Percentiles rank a stretch among this genome's conserved stretches.
These are phyloP conservation scores for Synanthedon myopaeformis DNA, from an alignment of 2,888 invertebrate genomes.

Conservation along the genomic window DNA sequence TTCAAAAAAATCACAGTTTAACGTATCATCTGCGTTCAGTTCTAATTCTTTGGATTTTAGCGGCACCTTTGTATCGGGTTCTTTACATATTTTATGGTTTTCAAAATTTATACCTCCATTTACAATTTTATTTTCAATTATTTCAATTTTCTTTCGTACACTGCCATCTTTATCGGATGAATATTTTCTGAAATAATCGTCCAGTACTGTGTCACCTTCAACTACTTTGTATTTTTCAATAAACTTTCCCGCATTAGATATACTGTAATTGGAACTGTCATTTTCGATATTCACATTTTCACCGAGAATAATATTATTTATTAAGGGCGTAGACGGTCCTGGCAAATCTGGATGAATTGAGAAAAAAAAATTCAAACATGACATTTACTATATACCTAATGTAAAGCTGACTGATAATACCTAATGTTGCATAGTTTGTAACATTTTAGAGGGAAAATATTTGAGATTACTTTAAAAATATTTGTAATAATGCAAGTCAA, in stretches of 20 bases:
- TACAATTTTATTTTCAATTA: slow-evolving; percentile 6
- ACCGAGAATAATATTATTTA: slow-evolving; percentile 48
- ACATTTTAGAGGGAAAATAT: too few species aligned
- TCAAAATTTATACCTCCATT: not conserved
- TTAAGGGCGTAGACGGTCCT: slow-evolving; percentile 40
- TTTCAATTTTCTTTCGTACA: slow-evolving; percentile 3
- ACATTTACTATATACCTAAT: too few species aligned
- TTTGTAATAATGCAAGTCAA: too few species aligned
- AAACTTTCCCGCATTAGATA: slow-evolving; percentile 9
- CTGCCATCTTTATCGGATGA: slow-evolving; percentile 1
- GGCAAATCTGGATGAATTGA: slow-evolving; percentile 17
- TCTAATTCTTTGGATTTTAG: not conserved
- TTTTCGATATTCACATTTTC: slow-evolving; percentile 13
- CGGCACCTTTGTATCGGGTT: not conserved
- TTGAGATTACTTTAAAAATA: too few species aligned
- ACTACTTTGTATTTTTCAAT: slow-evolving; percentile 17
- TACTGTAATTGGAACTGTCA: slow-evolving; percentile 2
- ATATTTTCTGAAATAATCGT: slow-evolving; percentile 25
- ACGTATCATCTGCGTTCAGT: not conserved
- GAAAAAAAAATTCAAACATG: slow-evolving; percentile 4
- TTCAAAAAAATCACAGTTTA: not conserved
- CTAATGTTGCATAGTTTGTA: too few species aligned
- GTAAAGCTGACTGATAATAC: too few species aligned
- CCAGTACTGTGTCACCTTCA: slow-evolving; percentile 20
- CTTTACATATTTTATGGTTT: not conserved